Evolutionary conservation across 2,113 vertebrate genomes (phyloP), one percentile per base, ranked within the genome.

Genomic region (Zingel zingel): DNA sequence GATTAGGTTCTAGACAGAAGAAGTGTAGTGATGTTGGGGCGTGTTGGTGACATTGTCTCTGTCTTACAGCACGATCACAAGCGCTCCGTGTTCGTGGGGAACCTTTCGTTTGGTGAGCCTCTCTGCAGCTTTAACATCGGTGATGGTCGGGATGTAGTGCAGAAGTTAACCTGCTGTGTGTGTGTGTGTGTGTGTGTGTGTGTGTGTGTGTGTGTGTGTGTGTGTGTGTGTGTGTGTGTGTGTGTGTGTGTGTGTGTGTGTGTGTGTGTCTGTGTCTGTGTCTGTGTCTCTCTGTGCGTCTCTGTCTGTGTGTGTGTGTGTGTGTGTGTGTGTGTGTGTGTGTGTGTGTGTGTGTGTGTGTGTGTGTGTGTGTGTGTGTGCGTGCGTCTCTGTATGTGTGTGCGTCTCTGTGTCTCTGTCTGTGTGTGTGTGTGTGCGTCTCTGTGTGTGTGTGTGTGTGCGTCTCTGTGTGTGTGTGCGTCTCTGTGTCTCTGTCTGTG

Each of bases 21-120:
- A 0, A 3, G n/a, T 13, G 43, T 39, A 11, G 48, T 30, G 6
- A 5, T 11, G 0, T 30, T 1, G 8, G 36, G 12, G 25, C 50
- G 10, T 1, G 7, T 39, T 25, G 8, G 2, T 65, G 15, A 80
- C 7, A 0, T 5, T 9, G 4, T 81, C 63, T 23, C 92, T 81
- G 2, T 89, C 74, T 79, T 89, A 45, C 85, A 99, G 98, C 96
- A 98, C 43, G 95, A 98, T 83, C 96, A 95, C 86, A 98, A 97
- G 74, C 94, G 95, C 61, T 98, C 98, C 0, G 67, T 98, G 2
- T 99, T 99, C 72, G 93, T 99, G 79, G 98, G 98, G 66, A 99
- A 99, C 78, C 95, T 99, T 7, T 74, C 97, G 0, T 99, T 98
- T 2, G 98, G 98, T 99, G 93, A 97, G 98, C 92, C 2, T 23